Conservation (phyloP, 2,888 invertebrate species). For the Diabrotica balteata region DNA sequence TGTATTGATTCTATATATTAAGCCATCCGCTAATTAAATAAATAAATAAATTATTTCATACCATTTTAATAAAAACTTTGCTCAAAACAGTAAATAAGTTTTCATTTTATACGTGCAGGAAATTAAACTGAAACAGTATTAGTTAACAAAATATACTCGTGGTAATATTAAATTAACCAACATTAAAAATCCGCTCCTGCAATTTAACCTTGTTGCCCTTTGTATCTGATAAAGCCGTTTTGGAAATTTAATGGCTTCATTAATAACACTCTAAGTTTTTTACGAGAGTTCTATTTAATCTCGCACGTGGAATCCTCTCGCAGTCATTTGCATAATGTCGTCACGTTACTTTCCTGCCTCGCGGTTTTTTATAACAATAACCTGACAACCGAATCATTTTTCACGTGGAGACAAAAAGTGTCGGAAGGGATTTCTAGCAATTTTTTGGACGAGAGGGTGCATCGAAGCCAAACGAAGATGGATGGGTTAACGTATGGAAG, state of each 20-base stretch:
- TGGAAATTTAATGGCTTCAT: constrained; percentile 55
- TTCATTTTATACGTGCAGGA: too few species aligned
- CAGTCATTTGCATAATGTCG: constrained; percentile 49
- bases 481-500: constrained; percentile 4
- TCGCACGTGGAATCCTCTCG: constrained; percentile 45
- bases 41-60: too few species aligned
- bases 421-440: constrained; percentile 11
- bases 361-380: constrained; percentile 28
- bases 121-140: too few species aligned
- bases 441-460: constrained; percentile 12
- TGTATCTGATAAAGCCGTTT: constrained; percentile 55
- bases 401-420: constrained; percentile 18
- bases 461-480: constrained; percentile 12
- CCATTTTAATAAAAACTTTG: too few species aligned
- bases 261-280: constrained; percentile 51
- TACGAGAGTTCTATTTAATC: constrained; percentile 46
- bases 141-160: too few species aligned
- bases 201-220: constrained; percentile 31
- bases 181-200: neutral
- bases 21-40: too few species aligned
- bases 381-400: constrained; percentile 22
- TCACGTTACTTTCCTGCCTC: constrained; percentile 38
- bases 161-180: too few species aligned
- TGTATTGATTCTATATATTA: too few species aligned
- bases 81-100: too few species aligned